A percentile compares a stretch with the other conserved stretches of the same genome.
Conservation (phyloP, 2,888 invertebrate species). For the Catonia carolina region DNA sequence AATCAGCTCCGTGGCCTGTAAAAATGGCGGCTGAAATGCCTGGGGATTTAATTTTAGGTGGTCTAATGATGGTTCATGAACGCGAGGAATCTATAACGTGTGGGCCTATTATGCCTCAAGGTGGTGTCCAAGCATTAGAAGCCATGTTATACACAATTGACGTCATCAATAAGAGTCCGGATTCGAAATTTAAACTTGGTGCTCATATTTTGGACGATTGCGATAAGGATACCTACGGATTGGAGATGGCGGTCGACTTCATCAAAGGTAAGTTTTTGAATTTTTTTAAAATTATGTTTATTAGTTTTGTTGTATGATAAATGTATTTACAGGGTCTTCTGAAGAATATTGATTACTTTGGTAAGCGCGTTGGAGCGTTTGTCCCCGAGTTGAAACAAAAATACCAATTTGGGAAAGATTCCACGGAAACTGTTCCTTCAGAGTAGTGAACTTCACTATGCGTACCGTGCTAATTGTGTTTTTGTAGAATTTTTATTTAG, state of each 20-base stretch:
- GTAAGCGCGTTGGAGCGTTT: too few species aligned
- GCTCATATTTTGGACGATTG: constrained; percentile 90
- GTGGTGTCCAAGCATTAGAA: constrained; percentile 81
- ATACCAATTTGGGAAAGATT: too few species aligned
- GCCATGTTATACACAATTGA: constrained; percentile 89
- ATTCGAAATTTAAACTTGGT: constrained; percentile 67
- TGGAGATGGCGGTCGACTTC: constrained; percentile 94
- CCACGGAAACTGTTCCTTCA: too few species aligned
- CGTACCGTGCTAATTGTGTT: too few species aligned
- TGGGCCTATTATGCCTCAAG: constrained; percentile 92
- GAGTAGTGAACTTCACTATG: too few species aligned
- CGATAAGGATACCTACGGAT: constrained; percentile 90
- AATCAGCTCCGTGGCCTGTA: constrained; percentile 58
- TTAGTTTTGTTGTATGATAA: too few species aligned
- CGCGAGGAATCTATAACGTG: constrained; percentile 81
- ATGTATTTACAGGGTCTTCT: too few species aligned
- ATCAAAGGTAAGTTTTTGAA: constrained; percentile 72
- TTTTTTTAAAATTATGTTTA: too few species aligned
- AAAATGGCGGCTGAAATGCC: constrained; percentile 81
- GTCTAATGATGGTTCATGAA: constrained; percentile 93
- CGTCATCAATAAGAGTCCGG: constrained; percentile 58
- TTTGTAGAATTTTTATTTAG: too few species aligned
- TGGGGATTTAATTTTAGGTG: constrained; percentile 83
- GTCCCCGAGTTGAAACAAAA: too few species aligned
- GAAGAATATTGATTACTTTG: too few species aligned